Evolutionary conservation across 2,888 invertebrate species (phyloP).

Genomic region (Conistra vaccinii): DNA sequence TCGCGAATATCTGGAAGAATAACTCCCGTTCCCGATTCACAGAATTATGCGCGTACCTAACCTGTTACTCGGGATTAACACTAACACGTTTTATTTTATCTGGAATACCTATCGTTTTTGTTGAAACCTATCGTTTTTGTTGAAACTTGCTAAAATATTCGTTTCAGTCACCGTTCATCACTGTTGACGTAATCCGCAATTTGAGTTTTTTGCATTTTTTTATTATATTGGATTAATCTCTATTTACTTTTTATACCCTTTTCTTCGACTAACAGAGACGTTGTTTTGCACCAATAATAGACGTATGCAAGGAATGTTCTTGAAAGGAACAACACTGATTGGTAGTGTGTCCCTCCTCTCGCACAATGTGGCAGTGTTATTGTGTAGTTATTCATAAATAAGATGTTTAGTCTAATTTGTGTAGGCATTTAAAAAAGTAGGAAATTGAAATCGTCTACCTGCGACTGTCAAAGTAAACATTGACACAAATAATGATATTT

Average conservation of each 20-base stretch:
- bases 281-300: too few species aligned
- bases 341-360: too few species aligned
- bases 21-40: neutral
- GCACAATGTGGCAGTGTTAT: too few species aligned
- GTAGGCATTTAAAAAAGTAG: too few species aligned
- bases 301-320: too few species aligned
- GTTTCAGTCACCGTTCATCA: slow-evolving; percentile 10
- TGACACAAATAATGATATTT: too few species aligned
- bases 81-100: slow-evolving; percentile 18
- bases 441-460: too few species aligned
- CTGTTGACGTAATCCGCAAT: neutral
- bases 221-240: slow-evolving; percentile 5
- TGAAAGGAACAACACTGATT: too few species aligned
- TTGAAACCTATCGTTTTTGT: slow-evolving; percentile 6
- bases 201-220: neutral
- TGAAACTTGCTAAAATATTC: slow-evolving; percentile 9
- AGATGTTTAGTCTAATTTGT: too few species aligned
- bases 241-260: neutral
- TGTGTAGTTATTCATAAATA: too few species aligned
- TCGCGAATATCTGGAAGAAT: neutral
- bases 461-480: too few species aligned
- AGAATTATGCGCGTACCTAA: neutral
- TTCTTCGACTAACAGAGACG: neutral
- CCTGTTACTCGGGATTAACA: slow-evolving; percentile 12
- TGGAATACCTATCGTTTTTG: too few species aligned